Conservation (phyloP, 2,113 vertebrate species). For the Microtus pennsylvanicus region DNA sequence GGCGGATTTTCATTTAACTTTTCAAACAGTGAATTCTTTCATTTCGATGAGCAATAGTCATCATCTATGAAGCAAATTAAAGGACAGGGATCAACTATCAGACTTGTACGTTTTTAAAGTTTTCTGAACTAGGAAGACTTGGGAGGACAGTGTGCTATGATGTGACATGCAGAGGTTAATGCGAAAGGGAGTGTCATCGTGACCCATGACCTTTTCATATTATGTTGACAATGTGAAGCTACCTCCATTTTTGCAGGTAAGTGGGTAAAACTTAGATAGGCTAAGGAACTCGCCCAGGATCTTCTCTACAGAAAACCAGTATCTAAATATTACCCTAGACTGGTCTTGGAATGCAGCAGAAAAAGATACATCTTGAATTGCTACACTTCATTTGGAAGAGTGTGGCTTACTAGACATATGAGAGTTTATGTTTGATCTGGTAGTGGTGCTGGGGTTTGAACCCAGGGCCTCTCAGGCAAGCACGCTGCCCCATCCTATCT, state of each 20-base stretch:
- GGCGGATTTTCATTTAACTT: constrained; percentile 61
- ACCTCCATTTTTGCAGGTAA: not conserved
- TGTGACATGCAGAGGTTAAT: not conserved
- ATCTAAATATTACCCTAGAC: not conserved
- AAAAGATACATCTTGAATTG: not conserved
- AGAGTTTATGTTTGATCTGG: not conserved
- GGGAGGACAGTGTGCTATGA: not conserved
- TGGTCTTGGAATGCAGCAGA: not conserved
- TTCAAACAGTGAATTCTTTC: not conserved
- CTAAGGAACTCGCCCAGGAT: not conserved
- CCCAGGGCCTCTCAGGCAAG: not conserved
- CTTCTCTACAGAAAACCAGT: not conserved
- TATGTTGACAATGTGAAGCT: not conserved
- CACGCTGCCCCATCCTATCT: not conserved
- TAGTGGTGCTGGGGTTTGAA: not conserved
- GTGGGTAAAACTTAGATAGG: not conserved
- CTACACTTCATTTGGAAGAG: not conserved
- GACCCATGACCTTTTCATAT: not conserved
- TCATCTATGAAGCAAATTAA: constrained; percentile 16
- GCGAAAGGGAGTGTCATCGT: too few relatives aligned
- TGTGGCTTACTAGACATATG: not conserved
- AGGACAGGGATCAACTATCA: not conserved
- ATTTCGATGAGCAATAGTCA: constrained; percentile 14
- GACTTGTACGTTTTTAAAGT: not conserved
- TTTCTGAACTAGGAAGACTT: not conserved